Evolutionary conservation across 2,797 vertebrate species (phyloP), one percentile per base, ranked within the genome.

Genomic region (Poeciliopsis turneri): DNA sequence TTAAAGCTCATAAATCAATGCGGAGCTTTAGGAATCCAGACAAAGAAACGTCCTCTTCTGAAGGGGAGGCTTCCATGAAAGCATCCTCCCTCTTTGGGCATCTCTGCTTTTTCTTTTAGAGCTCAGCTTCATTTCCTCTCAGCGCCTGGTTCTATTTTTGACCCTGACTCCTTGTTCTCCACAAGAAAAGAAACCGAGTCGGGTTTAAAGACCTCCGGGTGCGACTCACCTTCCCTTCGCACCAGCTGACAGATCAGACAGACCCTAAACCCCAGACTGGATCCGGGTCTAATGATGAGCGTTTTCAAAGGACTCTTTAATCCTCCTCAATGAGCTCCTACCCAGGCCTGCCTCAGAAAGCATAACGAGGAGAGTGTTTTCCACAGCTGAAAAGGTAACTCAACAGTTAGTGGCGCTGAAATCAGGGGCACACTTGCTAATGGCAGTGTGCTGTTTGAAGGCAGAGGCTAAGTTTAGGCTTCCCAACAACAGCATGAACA

Each of bases 311-410:
- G 79, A 79, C 78, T 86, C 85, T 78, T 78, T 84, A 72, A 77
- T 81, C 73, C 66, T 46, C 33, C 84, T 93, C 86, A 90, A 86
- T 92, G 82, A 49, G 79, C 89, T 79, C 89, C 89, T 91, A 23
- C 49, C 88, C 90, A 78, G 61, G 82, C 51, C 82, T 74, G 78
- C 85, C 61, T 90, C 69, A 59, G 43, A 46, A 33, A 46, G 20
- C 90, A 94, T 86, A 95, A 91, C 90, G 88, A 82, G 74, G 80
- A 70, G 87, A 87, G 91, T 94, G 93, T 95, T 93, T 91, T 76
- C 88, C 39, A 71, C 23, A 66, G 76, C 77, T 43, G 88, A 87
- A 89, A 84, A 88, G 87, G 79, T 82, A 89, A 89, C 78, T 41
- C 64, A 11, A 11, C 9, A 25, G 64, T 68, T 6, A 39, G 61